phyloP scores from a whole-genome alignment of 2,113 vertebrate species.

The Alethe castanea region DNA sequence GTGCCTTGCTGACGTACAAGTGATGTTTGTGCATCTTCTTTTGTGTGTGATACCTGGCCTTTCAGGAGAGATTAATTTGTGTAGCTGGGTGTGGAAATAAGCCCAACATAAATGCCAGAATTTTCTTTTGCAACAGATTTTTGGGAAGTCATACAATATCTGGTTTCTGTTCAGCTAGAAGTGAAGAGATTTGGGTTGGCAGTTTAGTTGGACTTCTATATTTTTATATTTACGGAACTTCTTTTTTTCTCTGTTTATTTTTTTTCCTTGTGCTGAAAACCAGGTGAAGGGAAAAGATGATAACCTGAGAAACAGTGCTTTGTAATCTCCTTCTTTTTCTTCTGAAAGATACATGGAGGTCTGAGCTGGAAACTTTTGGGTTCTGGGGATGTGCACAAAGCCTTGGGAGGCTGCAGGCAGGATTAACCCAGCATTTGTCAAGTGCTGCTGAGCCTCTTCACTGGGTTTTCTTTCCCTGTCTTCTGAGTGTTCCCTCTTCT shows the following conservation, averaged over 20 bases:
- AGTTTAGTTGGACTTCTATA: background rate
- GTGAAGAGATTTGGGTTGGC: background rate
- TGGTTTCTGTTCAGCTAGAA: background rate
- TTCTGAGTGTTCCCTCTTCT: background rate
- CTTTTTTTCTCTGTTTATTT: background rate
- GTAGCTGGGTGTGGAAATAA: background rate
- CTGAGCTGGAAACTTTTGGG: background rate
- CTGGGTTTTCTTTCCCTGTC: background rate
- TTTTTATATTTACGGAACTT: background rate
- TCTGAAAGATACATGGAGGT: background rate
- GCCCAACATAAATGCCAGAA: background rate
- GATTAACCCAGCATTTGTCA: background rate
- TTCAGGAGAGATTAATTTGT: background rate
- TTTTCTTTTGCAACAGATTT: background rate
- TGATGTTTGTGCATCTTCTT: background rate
- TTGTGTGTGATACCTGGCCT: background rate
- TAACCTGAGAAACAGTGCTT: background rate
- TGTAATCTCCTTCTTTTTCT: background rate
- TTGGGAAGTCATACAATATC: background rate
- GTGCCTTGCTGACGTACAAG: background rate
- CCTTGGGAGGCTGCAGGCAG: background rate
- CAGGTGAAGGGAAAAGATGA: background rate
- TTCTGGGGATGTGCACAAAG: background rate
- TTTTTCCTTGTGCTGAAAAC: background rate
- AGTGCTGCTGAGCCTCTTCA: background rate